Evolutionary conservation across 64 coral and sea anemone genomes (phyloP).

Genomic region (Montipora cactus): DNA sequence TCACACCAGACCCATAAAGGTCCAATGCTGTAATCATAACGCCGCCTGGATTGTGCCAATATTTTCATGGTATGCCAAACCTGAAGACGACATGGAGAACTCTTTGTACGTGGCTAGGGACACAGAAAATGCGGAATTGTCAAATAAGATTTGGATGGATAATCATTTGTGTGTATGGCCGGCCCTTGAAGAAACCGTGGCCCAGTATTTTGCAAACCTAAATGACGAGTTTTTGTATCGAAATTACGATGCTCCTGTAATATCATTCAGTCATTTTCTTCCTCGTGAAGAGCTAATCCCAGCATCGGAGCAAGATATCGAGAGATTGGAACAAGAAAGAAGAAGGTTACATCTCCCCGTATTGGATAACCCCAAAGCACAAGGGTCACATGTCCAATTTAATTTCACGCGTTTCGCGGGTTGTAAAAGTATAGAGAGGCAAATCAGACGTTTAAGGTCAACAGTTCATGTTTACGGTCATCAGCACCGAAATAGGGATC

Average conservation of each 20-base stretch:
- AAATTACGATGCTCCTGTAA: constrained; percentile 75
- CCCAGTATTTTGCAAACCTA: constrained; percentile 76
- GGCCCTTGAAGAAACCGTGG: constrained; percentile 26
- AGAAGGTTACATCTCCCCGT: constrained; percentile 19
- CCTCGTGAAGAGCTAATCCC: constrained; percentile 84
- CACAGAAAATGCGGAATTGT: constrained; percentile 71
- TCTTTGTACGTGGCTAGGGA: constrained; percentile 74
- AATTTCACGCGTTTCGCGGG: constrained; percentile 92
- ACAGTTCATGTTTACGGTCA: constrained; percentile 82
- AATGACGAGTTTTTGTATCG: constrained; percentile 48
- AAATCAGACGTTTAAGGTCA: constrained; percentile 70
- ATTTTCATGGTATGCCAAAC: constrained; percentile 88
- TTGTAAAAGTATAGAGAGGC: constrained; percentile 74
- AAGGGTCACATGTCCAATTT: constrained; percentile 73
- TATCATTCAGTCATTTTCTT: constrained; percentile 94
- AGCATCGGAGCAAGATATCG: constrained; percentile 67
- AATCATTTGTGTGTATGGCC: constrained; percentile 87
- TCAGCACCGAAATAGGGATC: constrained; percentile 89
- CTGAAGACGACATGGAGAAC: constrained; percentile 71
- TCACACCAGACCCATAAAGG: constrained; percentile 74
- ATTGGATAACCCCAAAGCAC: constrained; percentile 65
- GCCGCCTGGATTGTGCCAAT: constrained; percentile 77
- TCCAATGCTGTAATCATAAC: constrained; percentile 37
- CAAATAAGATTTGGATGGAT: constrained; percentile 88
- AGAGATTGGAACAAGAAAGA: constrained; percentile 76